These are phyloP conservation scores for Myxocyprinus asiaticus DNA, from an alignment of 2,113 vertebrate species.

Conservation along the genomic window DNA sequence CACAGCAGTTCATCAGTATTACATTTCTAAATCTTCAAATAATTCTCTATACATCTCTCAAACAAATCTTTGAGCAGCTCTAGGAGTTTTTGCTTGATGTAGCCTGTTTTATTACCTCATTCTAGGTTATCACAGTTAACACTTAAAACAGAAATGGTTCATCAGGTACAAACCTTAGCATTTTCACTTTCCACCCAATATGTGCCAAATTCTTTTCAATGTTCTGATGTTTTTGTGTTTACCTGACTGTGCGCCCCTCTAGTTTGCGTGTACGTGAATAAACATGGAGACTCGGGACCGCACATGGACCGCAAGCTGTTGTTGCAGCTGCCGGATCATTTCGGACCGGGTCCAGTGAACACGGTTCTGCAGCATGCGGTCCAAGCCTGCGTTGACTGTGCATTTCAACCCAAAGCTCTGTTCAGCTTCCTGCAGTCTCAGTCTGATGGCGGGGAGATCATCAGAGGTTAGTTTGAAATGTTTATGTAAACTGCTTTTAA, in stretches of 20 bases:
- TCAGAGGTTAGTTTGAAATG: conserved; percentile 75
- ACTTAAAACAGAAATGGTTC: background rate
- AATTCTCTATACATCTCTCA: too few species aligned
- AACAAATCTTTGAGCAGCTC: background rate
- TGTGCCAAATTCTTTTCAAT: too few species aligned
- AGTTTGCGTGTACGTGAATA: conserved; percentile 98
- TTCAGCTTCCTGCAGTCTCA: conserved; percentile 90
- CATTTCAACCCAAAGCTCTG: conserved; percentile 85
- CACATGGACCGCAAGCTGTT: conserved; percentile 89
- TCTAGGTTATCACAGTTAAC: background rate
- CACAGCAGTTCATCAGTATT: background rate
- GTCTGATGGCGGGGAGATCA: conserved; percentile 90
- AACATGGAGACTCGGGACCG: conserved; percentile 88
- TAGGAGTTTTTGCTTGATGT: background rate
- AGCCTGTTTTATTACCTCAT: background rate
- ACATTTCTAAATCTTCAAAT: too few species aligned
- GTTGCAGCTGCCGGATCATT: conserved; percentile 92
- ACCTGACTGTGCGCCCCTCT: background rate
- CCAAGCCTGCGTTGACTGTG: conserved; percentile 94
- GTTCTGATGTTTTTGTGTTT: background rate
- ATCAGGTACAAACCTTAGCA: background rate
- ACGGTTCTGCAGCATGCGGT: conserved; percentile 89
- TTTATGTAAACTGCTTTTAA: too few species aligned
- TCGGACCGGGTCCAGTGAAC: conserved; percentile 93
- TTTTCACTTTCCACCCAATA: too few species aligned